Evolutionary conservation across 2,797 vertebrate species (phyloP).

Genomic region (Chiroxiphia lanceolata): DNA sequence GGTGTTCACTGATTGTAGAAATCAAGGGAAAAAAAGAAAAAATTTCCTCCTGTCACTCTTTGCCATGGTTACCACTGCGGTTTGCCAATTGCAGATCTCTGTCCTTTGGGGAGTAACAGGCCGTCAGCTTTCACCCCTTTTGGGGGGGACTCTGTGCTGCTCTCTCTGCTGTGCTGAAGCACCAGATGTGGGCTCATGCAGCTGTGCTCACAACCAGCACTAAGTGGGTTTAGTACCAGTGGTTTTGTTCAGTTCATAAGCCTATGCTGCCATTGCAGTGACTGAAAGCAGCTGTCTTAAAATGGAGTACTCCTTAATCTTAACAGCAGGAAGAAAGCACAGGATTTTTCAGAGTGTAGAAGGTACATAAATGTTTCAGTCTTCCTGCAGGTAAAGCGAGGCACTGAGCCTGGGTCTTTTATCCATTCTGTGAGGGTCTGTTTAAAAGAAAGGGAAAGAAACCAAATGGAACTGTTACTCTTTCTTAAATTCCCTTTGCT

Average conservation of each 20-base stretch:
- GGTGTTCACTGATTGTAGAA: not conserved
- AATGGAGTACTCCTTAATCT: conserved; percentile 21
- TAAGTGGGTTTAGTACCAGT: not conserved
- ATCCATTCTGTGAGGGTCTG: not conserved
- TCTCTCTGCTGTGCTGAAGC: rapidly evolving
- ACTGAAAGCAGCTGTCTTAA: not conserved
- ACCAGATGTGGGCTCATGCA: not conserved
- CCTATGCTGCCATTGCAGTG: not conserved
- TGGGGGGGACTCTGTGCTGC: not conserved
- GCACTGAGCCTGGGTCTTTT: not conserved
- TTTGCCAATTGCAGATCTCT: not conserved
- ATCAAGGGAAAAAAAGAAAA: not conserved
- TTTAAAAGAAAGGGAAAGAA: not conserved
- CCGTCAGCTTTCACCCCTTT: not conserved
- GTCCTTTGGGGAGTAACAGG: not conserved
- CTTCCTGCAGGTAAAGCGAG: not conserved
- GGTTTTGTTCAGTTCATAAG: not conserved
- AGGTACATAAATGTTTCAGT: not conserved
- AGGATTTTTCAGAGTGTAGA: not conserved
- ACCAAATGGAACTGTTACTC: not conserved
- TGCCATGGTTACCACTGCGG: not conserved
- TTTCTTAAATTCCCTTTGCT: not conserved
- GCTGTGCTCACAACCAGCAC: not conserved
- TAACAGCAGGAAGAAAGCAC: not conserved
- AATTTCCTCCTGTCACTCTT: not conserved